A percentile compares a stretch with the other conserved stretches of the same genome.
phyloP scores from a whole-genome alignment of 2,113 vertebrate genomes.

The Nansenia antarctica region DNA sequence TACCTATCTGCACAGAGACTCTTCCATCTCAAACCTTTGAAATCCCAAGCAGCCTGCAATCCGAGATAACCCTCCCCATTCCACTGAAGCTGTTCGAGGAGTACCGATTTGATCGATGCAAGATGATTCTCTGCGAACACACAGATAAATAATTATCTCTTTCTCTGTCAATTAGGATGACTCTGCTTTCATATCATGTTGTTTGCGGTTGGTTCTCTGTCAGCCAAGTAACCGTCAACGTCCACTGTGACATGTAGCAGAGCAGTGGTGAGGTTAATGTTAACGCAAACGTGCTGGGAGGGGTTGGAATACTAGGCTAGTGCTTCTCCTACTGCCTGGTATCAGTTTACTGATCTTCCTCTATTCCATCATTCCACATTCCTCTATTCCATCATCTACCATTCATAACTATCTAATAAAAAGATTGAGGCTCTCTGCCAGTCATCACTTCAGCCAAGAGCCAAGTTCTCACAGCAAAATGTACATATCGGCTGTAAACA shows the following conservation, averaged over 20 bases:
- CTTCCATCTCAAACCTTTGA: background rate
- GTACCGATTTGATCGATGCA: background rate
- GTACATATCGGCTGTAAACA: too few relatives aligned
- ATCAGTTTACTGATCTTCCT: too few relatives aligned
- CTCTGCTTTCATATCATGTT: background rate
- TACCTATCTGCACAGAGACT: background rate
- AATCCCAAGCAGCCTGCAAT: background rate
- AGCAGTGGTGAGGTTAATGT: background rate
- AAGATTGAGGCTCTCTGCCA: too few relatives aligned
- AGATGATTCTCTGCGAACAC: background rate
- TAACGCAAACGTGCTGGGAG: background rate
- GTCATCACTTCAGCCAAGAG: too few relatives aligned
- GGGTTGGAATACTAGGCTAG: background rate
- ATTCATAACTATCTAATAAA: too few relatives aligned
- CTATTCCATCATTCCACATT: too few relatives aligned
- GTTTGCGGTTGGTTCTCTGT: background rate
- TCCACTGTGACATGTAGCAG: background rate
- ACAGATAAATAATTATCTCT: background rate
- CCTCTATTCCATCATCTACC: too few relatives aligned
- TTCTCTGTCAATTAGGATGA: background rate
- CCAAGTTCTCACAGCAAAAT: too few relatives aligned
- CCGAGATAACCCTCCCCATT: background rate
- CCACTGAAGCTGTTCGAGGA: background rate
- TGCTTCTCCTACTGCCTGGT: too few relatives aligned
- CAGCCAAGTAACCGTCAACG: background rate